These are phyloP conservation scores for Silvanus unidentatus DNA, from an alignment of 2,888 invertebrate species.

Conservation along the genomic window DNA sequence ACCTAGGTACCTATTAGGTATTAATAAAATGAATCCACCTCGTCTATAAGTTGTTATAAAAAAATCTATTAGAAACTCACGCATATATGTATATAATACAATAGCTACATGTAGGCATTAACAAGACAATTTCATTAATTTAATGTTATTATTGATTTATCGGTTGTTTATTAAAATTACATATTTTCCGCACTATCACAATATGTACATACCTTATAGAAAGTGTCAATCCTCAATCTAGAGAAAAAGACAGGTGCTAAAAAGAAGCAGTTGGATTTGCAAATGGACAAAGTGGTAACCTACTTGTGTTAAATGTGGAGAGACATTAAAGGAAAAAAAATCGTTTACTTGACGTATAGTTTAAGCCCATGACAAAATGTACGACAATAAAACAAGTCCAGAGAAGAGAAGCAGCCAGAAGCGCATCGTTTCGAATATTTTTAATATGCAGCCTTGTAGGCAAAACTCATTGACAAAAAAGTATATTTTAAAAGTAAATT, in stretches of 20 bases:
- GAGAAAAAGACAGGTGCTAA: constrained; percentile 7
- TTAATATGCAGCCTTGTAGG: background rate
- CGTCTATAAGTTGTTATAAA: too few relatives aligned
- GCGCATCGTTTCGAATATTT: too few relatives aligned
- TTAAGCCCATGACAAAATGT: background rate
- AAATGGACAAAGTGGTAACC: constrained; percentile 8
- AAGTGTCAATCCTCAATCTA: constrained; percentile 8
- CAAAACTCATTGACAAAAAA: constrained; percentile 2
- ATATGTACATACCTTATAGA: constrained; percentile 6
- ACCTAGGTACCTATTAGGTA: too few relatives aligned
- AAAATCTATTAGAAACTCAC: too few relatives aligned
- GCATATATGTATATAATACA: too few relatives aligned
- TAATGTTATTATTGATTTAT: too few relatives aligned
- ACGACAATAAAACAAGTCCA: background rate
- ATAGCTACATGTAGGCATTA: too few relatives aligned
- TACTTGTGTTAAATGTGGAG: constrained; percentile 1
- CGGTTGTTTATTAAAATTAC: too few relatives aligned
- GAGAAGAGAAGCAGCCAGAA: background rate
- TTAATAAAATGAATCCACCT: too few relatives aligned
- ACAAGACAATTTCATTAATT: too few relatives aligned
- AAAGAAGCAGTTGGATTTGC: constrained; percentile 6
- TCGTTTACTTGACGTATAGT: constrained; percentile 6
- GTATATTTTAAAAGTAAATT: background rate
- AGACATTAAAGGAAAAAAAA: constrained; percentile 6
- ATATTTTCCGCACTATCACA: too few relatives aligned